These are phyloP conservation scores for Syngnathus rostellatus DNA, from an alignment of 2,797 vertebrate species.

Conservation along the genomic window DNA sequence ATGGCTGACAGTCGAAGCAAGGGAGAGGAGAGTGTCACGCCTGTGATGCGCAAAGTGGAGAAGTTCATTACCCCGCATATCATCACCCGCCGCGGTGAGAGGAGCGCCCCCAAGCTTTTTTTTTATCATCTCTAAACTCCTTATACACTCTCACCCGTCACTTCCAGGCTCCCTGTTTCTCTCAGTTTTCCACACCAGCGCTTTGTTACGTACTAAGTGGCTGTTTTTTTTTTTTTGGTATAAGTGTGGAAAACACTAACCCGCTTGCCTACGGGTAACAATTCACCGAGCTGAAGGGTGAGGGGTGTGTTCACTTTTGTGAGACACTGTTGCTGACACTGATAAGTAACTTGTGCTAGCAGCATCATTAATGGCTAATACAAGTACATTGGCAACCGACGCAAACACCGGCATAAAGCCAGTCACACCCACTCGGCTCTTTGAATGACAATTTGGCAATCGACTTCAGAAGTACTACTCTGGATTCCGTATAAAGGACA, in stretches of 20 bases:
- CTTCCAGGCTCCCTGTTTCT: slow-evolving; percentile 6
- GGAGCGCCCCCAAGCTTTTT: slow-evolving; percentile 24
- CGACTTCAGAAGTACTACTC: not conserved
- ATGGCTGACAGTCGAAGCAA: slow-evolving; percentile 54
- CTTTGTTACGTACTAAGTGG: slow-evolving; percentile 28
- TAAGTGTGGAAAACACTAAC: not conserved
- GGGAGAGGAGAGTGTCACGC: slow-evolving; percentile 40
- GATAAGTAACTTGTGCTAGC: too few relatives aligned
- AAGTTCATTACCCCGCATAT: slow-evolving; percentile 63
- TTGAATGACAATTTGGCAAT: not conserved
- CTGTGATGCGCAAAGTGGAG: slow-evolving; percentile 56
- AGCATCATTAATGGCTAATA: too few relatives aligned
- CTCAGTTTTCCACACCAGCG: slow-evolving; percentile 7
- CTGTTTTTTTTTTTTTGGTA: not conserved
- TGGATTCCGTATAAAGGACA: not conserved
- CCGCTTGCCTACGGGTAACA: not conserved
- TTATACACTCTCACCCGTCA: not conserved
- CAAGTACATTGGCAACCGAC: too few relatives aligned
- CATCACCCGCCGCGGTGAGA: slow-evolving; percentile 47
- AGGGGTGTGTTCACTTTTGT: not conserved
- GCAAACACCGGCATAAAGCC: too few relatives aligned
- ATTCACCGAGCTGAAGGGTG: not conserved
- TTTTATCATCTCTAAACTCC: not conserved
- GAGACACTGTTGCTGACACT: too few relatives aligned
- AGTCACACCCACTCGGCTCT: not conserved